Evolutionary conservation across 37 sponge, comb jelly and placozoan genomes (phyloP).

Genomic region (Mnemiopsis leidyi): DNA sequence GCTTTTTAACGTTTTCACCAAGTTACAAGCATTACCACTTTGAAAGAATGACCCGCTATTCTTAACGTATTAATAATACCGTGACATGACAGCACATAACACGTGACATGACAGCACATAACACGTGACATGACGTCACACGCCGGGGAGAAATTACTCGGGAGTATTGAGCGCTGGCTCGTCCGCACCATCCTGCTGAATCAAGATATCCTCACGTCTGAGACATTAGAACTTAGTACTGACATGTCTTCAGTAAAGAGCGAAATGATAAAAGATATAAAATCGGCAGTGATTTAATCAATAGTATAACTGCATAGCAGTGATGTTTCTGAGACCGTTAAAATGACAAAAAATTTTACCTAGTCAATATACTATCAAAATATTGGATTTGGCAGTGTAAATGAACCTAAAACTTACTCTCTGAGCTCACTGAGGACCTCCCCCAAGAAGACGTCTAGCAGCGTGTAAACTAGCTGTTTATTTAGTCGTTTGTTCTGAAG

Average conservation of each 20-base stretch:
- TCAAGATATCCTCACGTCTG: constrained; percentile 6
- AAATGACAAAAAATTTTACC: too few relatives aligned
- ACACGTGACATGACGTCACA: neutral
- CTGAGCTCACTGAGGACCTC: constrained; percentile 26
- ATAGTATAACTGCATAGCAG: too few relatives aligned
- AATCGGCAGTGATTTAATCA: too few relatives aligned
- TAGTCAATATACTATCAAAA: too few relatives aligned
- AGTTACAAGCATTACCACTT: too few relatives aligned
- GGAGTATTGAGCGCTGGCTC: neutral
- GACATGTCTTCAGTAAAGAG: too few relatives aligned
- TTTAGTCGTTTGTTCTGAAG: constrained; percentile 4
- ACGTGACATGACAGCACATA: neutral
- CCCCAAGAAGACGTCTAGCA: constrained; percentile 27
- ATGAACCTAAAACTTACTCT: constrained; percentile 44
- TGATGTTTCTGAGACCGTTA: too few relatives aligned
- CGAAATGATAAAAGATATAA: too few relatives aligned
- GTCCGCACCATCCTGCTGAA: neutral
- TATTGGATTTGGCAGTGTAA: too few relatives aligned
- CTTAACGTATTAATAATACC: too few relatives aligned
- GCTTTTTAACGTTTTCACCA: too few relatives aligned
- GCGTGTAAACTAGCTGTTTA: constrained; percentile 46
- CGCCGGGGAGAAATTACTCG: neutral
- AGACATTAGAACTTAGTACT: neutral
- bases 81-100: neutral
- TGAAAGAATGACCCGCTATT: too few relatives aligned